These are phyloP conservation scores for Myiopsitta monachus DNA, from an alignment of 2,113 vertebrate genomes.

Conservation along the genomic window DNA sequence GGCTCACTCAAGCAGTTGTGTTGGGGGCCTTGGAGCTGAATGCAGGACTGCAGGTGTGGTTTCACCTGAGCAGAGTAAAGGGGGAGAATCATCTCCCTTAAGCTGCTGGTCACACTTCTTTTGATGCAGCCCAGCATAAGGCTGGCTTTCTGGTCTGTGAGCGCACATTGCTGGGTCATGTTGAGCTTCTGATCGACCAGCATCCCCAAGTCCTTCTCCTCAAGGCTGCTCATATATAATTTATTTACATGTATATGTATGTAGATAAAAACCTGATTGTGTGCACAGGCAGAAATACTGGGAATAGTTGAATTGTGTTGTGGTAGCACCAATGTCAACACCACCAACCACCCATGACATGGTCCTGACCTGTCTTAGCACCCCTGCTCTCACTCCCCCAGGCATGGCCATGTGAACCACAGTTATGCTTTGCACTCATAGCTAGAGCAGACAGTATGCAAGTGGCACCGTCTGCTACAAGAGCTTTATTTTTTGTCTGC, in stretches of 20 bases:
- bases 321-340: not conserved
- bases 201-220: not conserved
- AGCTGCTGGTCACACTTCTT: not conserved
- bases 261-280: not conserved
- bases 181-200: not conserved
- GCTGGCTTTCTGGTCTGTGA: not conserved
- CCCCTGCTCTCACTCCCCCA: not conserved
- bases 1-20: not conserved
- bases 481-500: not conserved
- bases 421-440: fast-evolving
- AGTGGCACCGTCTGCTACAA: not conserved
- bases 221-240: not conserved
- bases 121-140: not conserved
- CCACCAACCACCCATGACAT: fast-evolving
- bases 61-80: not conserved
- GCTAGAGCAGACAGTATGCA: not conserved
- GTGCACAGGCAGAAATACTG: not conserved
- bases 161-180: not conserved
- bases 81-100: not conserved
- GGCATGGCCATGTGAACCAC: not conserved
- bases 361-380: fast-evolving
- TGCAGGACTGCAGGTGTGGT: not conserved
- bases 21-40: not conserved
- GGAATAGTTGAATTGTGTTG: not conserved
- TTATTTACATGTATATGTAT: not conserved